Base-by-base conservation (phyloP, 2,797 vertebrate species). In the Sebastes nivosus region DNA sequence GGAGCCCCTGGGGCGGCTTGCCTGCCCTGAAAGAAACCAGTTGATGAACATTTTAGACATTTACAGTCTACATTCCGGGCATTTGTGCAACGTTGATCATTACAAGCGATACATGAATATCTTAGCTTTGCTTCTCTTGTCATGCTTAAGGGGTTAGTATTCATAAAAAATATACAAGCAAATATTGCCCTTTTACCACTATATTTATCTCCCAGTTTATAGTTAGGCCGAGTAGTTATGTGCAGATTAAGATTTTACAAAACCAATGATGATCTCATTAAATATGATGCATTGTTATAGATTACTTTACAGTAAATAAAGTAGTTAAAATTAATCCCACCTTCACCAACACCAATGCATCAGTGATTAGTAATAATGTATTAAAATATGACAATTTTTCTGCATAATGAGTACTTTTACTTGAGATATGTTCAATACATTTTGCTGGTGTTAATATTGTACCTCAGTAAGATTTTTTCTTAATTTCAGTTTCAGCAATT, bases 381-480 rank as follows among this genome's bases (percentile, higher is more conserved):
- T 34, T 11, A 27, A 27, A 27, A 27, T 27, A 27, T 27, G 25
- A 27, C 25, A 27, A 27, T 27, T 27, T 27, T 27, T 27, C 25
- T 27, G 25, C 2, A 32, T 2, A 25, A 34, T 65, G 9, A 77
- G 3, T n/a, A 25, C 24, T 54, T 8, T 36, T 32, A 36, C 10
- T 25, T 29, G 2, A 27, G 6, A 60, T 5, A 67, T 10, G 42
- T 73, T 5, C 29, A n/a, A 3, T 57, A 52, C 2, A 59, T 20
- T 66, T 67, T 67, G 8, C 13, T 7, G 4, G 9, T 27, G 29
- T 25, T 36, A 3, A 20, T 24, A 59, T 58, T 18, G 34, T 30
- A 16, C 7, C 11, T 8, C 1, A 11, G 13, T n/a, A 9, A 0
- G 27, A 9, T 14, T 25, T 58, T 18, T 46, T 46, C 0, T 16